Evolutionary conservation across 2,888 invertebrate species (phyloP).

Genomic region (Clistopyga incitator): DNA sequence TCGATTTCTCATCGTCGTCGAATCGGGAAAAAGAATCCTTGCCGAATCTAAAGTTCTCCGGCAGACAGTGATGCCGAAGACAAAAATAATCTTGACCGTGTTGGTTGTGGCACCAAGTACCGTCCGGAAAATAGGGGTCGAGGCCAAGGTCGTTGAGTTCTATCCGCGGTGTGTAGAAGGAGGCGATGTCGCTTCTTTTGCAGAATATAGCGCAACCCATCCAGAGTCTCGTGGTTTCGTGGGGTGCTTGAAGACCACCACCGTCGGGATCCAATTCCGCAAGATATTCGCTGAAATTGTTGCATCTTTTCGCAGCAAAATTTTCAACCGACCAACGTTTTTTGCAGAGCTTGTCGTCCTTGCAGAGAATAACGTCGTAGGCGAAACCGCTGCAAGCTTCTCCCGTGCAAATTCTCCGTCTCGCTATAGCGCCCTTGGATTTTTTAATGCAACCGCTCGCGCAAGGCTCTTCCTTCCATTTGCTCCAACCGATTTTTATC

Average conservation of each 20-base stretch:
- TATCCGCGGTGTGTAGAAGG: constrained; percentile 91
- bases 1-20: constrained; percentile 85
- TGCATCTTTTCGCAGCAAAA: constrained; percentile 88
- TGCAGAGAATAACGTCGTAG: constrained; percentile 88
- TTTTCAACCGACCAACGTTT: constrained; percentile 86
- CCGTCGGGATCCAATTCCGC: constrained; percentile 88
- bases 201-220: constrained; percentile 93
- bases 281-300: constrained; percentile 87
- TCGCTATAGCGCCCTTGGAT: constrained; percentile 87
- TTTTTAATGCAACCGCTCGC: constrained; percentile 89
- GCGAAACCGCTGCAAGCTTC: constrained; percentile 74
- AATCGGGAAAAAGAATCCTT: constrained; percentile 72
- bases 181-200: constrained; percentile 87
- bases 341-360: constrained; percentile 87
- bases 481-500: constrained; percentile 87
- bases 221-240: constrained; percentile 90
- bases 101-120: constrained; percentile 92
- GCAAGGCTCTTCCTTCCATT: constrained; percentile 87
- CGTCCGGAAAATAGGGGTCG: constrained; percentile 90
- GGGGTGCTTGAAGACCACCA: constrained; percentile 90
- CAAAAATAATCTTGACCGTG: constrained; percentile 89
- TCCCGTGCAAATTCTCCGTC: constrained; percentile 87
- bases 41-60: constrained; percentile 84
- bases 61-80: constrained; percentile 90
- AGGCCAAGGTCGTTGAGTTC: constrained; percentile 91